Evolutionary conservation across 2,888 invertebrate genomes (phyloP).

Genomic region (Drosophila subquinaria): DNA sequence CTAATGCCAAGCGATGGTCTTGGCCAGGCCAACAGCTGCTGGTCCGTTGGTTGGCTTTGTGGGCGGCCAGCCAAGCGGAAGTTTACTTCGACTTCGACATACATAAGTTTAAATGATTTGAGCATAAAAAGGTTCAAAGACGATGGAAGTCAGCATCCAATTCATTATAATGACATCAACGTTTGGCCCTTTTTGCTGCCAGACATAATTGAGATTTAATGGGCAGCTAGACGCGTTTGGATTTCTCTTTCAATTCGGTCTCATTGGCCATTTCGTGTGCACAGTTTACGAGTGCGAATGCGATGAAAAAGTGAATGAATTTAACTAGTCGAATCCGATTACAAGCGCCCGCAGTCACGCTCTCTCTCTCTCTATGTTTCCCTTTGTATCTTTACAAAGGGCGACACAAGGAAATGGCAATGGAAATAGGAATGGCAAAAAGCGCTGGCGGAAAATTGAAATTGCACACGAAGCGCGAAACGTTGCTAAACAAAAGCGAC

Average conservation of each 20-base stretch:
- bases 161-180: constrained; percentile 79
- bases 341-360: constrained; percentile 50
- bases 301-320: constrained; percentile 43
- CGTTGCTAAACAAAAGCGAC: constrained; percentile 52
- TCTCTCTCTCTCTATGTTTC: not conserved
- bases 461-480: constrained; percentile 64
- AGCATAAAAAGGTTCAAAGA: constrained; percentile 71
- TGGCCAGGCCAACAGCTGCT: constrained; percentile 26
- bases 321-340: constrained; percentile 63
- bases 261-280: constrained; percentile 45
- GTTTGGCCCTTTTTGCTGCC: constrained; percentile 47
- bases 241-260: constrained; percentile 48
- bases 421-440: constrained; percentile 57
- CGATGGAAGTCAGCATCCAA: constrained; percentile 56
- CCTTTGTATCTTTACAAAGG: constrained; percentile 41
- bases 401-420: constrained; percentile 45
- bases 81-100: constrained; percentile 42
- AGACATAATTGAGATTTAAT: constrained; percentile 75
- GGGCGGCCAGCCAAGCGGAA: constrained; percentile 59
- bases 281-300: constrained; percentile 16
- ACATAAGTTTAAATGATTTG: constrained; percentile 75
- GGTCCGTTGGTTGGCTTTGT: constrained; percentile 37
- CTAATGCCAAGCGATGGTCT: constrained; percentile 23
- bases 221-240: constrained; percentile 48
- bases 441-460: constrained; percentile 80